Evolutionary conservation across 2,797 vertebrate species (phyloP), one percentile per base, ranked within the genome.

Genomic region (Thunnus albacares): DNA sequence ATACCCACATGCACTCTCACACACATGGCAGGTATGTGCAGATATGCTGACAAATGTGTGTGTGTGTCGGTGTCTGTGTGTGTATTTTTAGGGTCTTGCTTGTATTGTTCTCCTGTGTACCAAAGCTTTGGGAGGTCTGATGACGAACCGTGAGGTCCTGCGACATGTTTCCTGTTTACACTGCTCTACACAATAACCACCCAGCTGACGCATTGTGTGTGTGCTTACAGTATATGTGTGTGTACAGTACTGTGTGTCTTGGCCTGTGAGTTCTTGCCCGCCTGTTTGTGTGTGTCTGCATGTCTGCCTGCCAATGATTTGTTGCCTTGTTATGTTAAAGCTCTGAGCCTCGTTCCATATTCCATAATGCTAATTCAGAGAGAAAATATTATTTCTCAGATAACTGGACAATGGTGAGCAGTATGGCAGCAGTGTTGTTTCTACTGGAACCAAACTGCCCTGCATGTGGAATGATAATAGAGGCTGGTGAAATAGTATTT

Each of bases 141-240:
- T 88, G 92, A 92, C 77, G 62, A 88, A 87, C 84, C 56, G 20
- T 14, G 49, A 76, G 74, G 82, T 90, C 87, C 82, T 66, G 79
- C 55, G 20, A 86, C 83, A 71, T 76, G 76, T 61, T 93, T 94
- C 93, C 93, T 93, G 91, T 92, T 94, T 94, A 94, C 87, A 65
- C 64, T 69, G 75, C 72, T 81, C 53, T n/a, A 76, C 75, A 90
- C 92, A 92, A 93, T 92, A 86, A 84, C 84, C 60, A 72, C 65
- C 79, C 81, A 85, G 84, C 86, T 90, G 89, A 90, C 75, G 56
- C 82, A 86, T 68, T 87, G 79, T 74, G 72, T 76, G 53, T 75
- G 69, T 79, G 87, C 52, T 78, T 71, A 75, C 80, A 75, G 69
- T 72, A 59, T 7, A 3, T 79, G 51, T 76, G 67, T 80, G 81